Percentiles rank a stretch among this genome's conserved stretches.
These are phyloP conservation scores for Geothlypis trichas DNA, from an alignment of 2,113 vertebrate species.

Conservation along the genomic window DNA sequence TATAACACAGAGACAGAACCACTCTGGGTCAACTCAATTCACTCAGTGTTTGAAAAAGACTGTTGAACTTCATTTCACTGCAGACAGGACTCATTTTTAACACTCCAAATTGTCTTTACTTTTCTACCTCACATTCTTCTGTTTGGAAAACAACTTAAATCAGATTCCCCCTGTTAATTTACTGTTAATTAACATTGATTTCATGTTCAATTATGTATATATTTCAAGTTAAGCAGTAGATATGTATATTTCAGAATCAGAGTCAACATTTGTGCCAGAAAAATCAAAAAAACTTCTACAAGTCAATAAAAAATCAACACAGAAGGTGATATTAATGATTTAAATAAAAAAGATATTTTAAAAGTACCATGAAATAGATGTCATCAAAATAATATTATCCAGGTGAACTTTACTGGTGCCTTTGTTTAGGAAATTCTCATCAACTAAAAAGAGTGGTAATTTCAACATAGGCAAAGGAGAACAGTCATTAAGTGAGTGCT, in stretches of 20 bases:
- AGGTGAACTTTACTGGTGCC: neutral
- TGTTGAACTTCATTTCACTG: neutral
- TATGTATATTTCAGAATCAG: neutral
- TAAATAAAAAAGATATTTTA: neutral
- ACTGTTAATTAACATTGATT: neutral
- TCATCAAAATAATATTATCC: neutral
- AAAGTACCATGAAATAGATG: neutral
- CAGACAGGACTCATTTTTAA: neutral
- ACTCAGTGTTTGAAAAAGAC: neutral
- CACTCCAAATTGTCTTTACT: neutral
- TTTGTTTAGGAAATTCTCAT: neutral
- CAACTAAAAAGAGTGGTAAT: neutral
- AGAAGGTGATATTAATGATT: neutral
- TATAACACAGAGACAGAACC: neutral
- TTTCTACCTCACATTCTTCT: neutral
- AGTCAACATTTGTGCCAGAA: neutral
- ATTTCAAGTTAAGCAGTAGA: neutral
- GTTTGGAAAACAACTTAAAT: neutral
- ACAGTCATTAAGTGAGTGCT: neutral
- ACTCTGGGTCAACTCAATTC: neutral
- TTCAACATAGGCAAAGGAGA: neutral
- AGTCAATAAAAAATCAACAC: neutral
- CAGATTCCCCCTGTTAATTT: neutral
- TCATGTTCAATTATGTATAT: neutral
- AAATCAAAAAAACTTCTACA: neutral